Percentiles rank a stretch among this genome's conserved stretches.
These are phyloP conservation scores for Erebia aethiops DNA, from an alignment of 2,888 invertebrate species.

Conservation along the genomic window DNA sequence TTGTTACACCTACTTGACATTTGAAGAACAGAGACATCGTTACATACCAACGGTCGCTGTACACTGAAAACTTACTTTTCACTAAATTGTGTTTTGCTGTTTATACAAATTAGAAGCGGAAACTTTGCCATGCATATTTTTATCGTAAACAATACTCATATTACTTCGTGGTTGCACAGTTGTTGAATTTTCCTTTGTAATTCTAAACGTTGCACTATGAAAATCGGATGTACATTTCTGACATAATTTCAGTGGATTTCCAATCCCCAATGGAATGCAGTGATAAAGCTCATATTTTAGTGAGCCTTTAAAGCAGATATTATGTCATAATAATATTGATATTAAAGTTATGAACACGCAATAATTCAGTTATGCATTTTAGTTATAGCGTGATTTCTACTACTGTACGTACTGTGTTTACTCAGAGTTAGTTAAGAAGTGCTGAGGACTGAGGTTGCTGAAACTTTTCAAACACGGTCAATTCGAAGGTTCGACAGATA, in stretches of 20 bases:
- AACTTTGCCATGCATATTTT: constrained; percentile 16
- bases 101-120: constrained; percentile 14
- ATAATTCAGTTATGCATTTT: no score
- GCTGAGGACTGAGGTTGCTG: no score
- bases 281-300: constrained; percentile 3
- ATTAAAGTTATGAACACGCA: neutral
- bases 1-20: no score
- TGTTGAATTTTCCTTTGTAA: constrained; percentile 8
- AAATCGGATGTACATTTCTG: neutral
- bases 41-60: neutral
- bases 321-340: neutral
- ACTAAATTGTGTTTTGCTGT: constrained; percentile 11
- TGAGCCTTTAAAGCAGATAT: neutral
- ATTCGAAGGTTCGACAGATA: no score
- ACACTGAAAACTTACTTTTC: constrained; percentile 6
- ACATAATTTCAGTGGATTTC: neutral
- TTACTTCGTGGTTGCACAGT: neutral
- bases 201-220: neutral
- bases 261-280: constrained; percentile 1
- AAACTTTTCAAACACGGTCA: no score
- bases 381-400: no score
- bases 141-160: constrained; percentile 18
- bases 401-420: no score
- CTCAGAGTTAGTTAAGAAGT: no score
- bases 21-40: neutral